phyloP scores from a whole-genome alignment of 2,113 vertebrate genomes.

The Saiga tatarica region DNA sequence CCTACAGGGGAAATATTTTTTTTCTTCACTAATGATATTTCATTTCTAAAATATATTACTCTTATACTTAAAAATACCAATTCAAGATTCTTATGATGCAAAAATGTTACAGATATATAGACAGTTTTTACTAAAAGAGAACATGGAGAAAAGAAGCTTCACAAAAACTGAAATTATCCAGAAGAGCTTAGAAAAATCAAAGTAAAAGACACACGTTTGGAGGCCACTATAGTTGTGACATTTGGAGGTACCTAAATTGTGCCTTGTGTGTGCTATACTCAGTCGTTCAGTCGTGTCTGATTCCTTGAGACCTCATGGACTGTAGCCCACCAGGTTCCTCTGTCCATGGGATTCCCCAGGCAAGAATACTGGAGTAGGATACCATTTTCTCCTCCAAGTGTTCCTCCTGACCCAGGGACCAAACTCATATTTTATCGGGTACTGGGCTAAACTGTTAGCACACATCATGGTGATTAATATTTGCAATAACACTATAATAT shows the following conservation, averaged over 20 bases:
- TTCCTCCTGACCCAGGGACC: background rate
- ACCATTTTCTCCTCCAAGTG: background rate
- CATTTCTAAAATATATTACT: background rate
- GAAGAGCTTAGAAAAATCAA: background rate
- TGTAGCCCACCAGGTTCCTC: background rate
- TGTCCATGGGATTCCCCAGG: background rate
- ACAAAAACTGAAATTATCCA: background rate
- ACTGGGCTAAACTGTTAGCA: background rate
- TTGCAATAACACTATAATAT: background rate
- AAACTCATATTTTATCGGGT: background rate
- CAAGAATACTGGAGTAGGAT: background rate
- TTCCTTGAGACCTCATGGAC: background rate
- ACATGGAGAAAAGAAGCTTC: background rate
- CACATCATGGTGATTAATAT: background rate
- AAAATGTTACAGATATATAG: background rate
- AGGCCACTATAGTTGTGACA: background rate
- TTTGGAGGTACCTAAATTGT: background rate
- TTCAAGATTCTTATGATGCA: background rate
- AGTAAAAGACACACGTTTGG: background rate
- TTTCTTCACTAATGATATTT: background rate
- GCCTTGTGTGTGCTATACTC: background rate
- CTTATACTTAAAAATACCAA: background rate
- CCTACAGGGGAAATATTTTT: background rate
- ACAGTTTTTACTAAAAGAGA: background rate
- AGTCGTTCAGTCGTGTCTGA: fast-evolving